phyloP scores from a whole-genome alignment of 2,888 invertebrate genomes.

The Noctua janthina region DNA sequence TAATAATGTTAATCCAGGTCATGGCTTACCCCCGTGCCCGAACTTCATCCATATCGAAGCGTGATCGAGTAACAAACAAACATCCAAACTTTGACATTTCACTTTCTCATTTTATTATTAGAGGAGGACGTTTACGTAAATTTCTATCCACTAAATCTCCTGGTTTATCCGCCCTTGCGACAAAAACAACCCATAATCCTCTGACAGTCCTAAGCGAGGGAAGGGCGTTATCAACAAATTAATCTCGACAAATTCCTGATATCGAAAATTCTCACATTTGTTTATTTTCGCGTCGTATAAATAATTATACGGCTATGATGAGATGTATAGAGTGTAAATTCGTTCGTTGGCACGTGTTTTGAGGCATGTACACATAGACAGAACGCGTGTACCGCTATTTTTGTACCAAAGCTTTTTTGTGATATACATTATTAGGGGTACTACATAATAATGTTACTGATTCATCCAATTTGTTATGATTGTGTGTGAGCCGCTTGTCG shows the following conservation, averaged over 20 bases:
- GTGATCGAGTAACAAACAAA: neutral
- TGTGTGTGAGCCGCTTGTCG: slow-evolving; percentile 14
- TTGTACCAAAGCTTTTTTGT: slow-evolving; percentile 77
- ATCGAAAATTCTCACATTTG: slow-evolving; percentile 58
- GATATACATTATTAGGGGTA: slow-evolving; percentile 70
- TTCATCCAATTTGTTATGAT: slow-evolving; percentile 39
- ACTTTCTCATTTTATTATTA: neutral
- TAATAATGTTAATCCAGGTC: neutral
- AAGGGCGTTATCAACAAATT: slow-evolving; percentile 39
- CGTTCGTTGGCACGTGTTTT: slow-evolving; percentile 75
- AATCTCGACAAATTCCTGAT: slow-evolving; percentile 45
- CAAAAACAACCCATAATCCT: slow-evolving; percentile 24
- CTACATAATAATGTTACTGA: slow-evolving; percentile 35
- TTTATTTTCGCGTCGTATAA: slow-evolving; percentile 66
- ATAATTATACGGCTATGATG: slow-evolving; percentile 62
- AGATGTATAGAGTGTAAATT: slow-evolving; percentile 71
- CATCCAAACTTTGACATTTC: slow-evolving; percentile 7
- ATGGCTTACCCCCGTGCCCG: neutral
- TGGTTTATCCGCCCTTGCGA: slow-evolving; percentile 22
- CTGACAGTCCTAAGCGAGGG: slow-evolving; percentile 2
- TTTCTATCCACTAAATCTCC: slow-evolving; percentile 7
- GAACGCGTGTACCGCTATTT: slow-evolving; percentile 77
- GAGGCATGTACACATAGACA: slow-evolving; percentile 71
- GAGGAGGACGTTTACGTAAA: slow-evolving; percentile 6
- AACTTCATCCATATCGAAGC: neutral